Evolutionary conservation across 2,888 invertebrate genomes (phyloP), one percentile per base, ranked within the genome.

Genomic region (Heliconius hortense): DNA sequence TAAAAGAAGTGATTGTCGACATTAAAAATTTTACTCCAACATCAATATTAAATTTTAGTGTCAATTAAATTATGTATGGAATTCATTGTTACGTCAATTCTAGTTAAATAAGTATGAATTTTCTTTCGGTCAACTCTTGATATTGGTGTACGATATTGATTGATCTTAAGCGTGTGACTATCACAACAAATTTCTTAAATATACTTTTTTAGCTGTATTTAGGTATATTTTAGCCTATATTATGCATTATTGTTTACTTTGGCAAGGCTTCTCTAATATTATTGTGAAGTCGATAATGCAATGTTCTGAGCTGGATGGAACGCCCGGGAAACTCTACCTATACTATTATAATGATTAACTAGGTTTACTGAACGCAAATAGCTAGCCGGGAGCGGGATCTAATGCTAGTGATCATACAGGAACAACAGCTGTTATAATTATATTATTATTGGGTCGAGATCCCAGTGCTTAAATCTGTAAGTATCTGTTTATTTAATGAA

Each of bases 311-410:
- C 74, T 74, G 72, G 60, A 69, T 56, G 43, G 59, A 77, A 72
- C 28, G 62, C 73, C 77, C 66, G 74, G 76, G 77, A 77, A 76
- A 72, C 70, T 78, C 77, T 79, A 78, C 53, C 75, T 77, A 77
- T 48, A 21, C 48, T 18, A 48, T 78, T 78, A 79, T 79, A 77
- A 80, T 78, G 72, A 75, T 60, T 75, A 80, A 72, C 74, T 48
- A 43, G 63, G 84, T 86, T 90, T 91, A 87, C 89, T 89, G 87
- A 82, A 86, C 84, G 81, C 80, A 88, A 91, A 90, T 89, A 91
- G 86, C 84, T 80, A 79, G 79, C 76, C 76, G 79, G 82, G 84
- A 86, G 88, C 77, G 79, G 82, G 84, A 86, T 89, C 83, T 82
- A 85, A 86, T 84, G 83, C 83, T 82, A 82, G 81, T 83, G 83